phyloP scores from a whole-genome alignment of 2,888 invertebrate genomes.

The Nymphalis c-album region DNA sequence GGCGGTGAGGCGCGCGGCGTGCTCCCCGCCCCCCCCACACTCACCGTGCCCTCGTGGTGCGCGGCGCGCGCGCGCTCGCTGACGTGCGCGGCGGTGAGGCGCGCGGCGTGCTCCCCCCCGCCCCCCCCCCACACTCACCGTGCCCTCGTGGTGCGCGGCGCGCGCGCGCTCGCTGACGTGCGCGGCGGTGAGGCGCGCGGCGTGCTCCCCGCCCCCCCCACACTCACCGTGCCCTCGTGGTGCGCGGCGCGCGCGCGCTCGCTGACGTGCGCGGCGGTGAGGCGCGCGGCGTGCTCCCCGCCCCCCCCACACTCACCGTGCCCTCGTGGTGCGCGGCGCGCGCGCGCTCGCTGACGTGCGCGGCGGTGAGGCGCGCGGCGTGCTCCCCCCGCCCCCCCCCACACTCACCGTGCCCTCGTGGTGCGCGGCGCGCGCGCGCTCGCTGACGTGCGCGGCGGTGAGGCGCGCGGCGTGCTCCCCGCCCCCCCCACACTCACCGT shows the following conservation, averaged over 20 bases:
- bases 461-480: constrained; percentile 68
- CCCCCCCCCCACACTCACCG: neutral
- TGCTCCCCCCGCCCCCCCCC: too few relatives aligned
- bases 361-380: constrained; percentile 64
- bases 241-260: constrained; percentile 24
- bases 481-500: constrained; percentile 4
- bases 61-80: constrained; percentile 24
- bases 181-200: constrained; percentile 61
- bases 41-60: constrained; percentile 18
- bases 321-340: constrained; percentile 24
- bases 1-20: constrained; percentile 66
- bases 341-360: constrained; percentile 49
- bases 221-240: constrained; percentile 18
- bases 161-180: constrained; percentile 49
- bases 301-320: constrained; percentile 2
- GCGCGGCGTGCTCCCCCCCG: constrained; percentile 70
- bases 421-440: constrained; percentile 24
- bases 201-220: constrained; percentile 59
- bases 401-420: constrained; percentile 17
- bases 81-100: constrained; percentile 62
- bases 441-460: constrained; percentile 59
- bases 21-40: constrained; percentile 48
- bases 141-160: constrained; percentile 24
- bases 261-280: constrained; percentile 62
- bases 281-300: constrained; percentile 66